Evolutionary conservation across 2,797 vertebrate genomes (phyloP).

Genomic region (Pantherophis vulpinus): DNA sequence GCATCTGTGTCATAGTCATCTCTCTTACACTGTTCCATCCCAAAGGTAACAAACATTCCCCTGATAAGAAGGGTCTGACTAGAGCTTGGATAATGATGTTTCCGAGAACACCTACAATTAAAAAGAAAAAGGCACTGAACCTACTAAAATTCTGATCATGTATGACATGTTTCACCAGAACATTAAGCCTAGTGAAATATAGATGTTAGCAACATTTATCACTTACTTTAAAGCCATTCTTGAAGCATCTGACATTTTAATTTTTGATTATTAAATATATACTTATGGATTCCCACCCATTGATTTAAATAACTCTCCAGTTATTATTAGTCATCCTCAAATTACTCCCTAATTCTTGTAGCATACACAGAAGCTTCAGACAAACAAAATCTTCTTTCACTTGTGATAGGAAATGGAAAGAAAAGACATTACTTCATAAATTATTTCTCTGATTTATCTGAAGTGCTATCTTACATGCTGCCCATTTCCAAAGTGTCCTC

Average conservation of each 20-base stretch:
- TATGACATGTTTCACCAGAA: not conserved
- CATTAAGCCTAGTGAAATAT: not conserved
- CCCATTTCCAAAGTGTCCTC: not conserved
- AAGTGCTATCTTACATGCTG: not conserved
- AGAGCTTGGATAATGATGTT: constrained; percentile 82
- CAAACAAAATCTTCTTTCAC: not conserved
- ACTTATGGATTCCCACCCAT: not conserved
- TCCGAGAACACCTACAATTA: constrained; percentile 84
- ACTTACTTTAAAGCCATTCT: not conserved
- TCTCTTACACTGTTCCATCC: constrained; percentile 90
- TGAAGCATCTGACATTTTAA: not conserved
- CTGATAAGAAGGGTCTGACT: constrained; percentile 89
- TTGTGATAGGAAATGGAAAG: not conserved
- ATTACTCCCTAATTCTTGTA: not conserved
- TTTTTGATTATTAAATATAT: not conserved
- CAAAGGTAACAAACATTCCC: constrained; percentile 91
- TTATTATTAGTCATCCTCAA: not conserved
- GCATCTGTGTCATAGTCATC: constrained; percentile 96
- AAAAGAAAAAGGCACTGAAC: not conserved
- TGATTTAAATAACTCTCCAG: not conserved
- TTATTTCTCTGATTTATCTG: not conserved
- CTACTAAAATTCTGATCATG: not conserved
- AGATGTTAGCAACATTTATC: not conserved
- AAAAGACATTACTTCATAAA: not conserved
- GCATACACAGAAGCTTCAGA: not conserved